phyloP scores from a whole-genome alignment of 2,797 vertebrate genomes.

The Chelonia mydas region DNA sequence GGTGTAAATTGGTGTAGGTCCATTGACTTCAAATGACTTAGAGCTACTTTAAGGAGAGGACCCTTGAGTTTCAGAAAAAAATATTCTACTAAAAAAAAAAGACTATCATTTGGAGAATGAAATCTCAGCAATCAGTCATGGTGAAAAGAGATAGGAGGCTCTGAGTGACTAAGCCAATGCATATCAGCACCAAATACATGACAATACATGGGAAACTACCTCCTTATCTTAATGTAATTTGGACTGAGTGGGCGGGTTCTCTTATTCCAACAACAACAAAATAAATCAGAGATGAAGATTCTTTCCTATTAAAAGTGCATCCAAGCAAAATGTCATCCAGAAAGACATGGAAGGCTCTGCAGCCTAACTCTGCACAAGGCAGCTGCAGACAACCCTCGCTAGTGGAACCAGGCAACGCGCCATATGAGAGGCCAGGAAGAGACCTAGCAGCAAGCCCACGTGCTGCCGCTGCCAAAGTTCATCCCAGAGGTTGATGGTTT shows the following conservation, averaged over 20 bases:
- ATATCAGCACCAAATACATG: background rate
- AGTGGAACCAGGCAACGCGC: accelerated
- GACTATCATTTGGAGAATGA: accelerated
- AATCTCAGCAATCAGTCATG: background rate
- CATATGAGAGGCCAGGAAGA: background rate
- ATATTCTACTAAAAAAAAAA: background rate
- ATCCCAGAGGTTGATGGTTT: background rate
- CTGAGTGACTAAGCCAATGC: background rate
- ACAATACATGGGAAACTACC: background rate
- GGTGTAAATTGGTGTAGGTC: background rate
- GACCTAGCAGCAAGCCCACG: background rate
- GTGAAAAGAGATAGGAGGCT: background rate
- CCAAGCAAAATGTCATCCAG: background rate
- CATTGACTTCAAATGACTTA: background rate
- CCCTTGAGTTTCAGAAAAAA: background rate
- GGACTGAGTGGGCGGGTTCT: background rate
- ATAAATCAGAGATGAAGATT: background rate
- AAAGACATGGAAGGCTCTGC: background rate
- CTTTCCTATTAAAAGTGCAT: background rate
- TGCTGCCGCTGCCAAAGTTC: background rate
- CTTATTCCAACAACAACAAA: background rate
- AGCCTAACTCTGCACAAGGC: background rate
- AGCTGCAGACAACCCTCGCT: background rate
- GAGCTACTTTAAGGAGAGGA: background rate
- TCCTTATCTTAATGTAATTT: background rate